Percentiles rank a stretch among this genome's conserved stretches.
These are phyloP conservation scores for Progne subis DNA, from an alignment of 2,113 vertebrate species.

Conservation along the genomic window DNA sequence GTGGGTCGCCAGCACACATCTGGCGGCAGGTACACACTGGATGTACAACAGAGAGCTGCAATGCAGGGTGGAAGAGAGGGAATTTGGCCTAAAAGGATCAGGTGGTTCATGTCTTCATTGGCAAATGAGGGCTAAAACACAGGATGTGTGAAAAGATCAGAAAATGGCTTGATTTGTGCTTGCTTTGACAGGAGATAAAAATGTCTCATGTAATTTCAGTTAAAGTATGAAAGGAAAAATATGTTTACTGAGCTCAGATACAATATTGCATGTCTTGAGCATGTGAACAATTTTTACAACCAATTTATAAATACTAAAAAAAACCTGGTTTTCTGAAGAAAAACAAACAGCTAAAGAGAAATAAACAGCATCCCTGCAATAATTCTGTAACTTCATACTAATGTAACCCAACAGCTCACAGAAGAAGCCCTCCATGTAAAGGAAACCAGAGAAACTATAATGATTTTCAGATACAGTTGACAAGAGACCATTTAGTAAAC, in stretches of 20 bases:
- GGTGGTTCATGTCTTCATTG: constrained; percentile 35
- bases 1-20: neutral
- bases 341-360: constrained; percentile 35
- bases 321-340: constrained; percentile 21
- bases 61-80: neutral
- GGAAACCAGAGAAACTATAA: constrained; percentile 78
- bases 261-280: neutral
- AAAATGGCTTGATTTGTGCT: constrained; percentile 24
- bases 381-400: constrained; percentile 71
- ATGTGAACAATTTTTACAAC: constrained; percentile 30
- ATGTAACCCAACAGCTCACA: constrained; percentile 71
- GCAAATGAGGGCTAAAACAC: neutral
- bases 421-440: constrained; percentile 70
- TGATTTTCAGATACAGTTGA: constrained; percentile 88
- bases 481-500: constrained; percentile 89
- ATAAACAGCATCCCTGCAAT: constrained; percentile 56
- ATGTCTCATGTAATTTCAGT: constrained; percentile 6
- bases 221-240: constrained; percentile 16
- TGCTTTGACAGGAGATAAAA: constrained; percentile 10
- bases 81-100: constrained; percentile 49
- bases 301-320: constrained; percentile 56
- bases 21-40: rapidly evolving
- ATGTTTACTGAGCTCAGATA: constrained; percentile 19
- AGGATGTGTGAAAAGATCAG: constrained; percentile 18
- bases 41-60: neutral